Conservation (phyloP, 2,797 vertebrate genomes). For the Triplophysa bombifrons region DNA sequence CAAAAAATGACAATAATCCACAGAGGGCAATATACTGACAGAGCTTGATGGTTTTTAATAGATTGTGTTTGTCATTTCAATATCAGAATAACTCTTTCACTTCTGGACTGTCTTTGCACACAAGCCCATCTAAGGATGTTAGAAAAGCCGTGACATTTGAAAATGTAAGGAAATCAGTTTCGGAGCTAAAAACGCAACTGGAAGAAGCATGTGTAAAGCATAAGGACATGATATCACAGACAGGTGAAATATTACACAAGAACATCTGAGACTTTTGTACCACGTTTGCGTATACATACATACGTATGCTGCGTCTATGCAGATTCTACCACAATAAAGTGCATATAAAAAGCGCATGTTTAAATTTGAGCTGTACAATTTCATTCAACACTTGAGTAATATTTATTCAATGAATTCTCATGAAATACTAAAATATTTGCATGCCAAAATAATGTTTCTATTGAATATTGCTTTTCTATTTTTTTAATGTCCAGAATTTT, state of each 20-base stretch:
- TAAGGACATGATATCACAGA: background rate
- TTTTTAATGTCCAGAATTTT: background rate
- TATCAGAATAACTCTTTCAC: background rate
- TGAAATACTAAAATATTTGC: no score
- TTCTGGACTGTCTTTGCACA: background rate
- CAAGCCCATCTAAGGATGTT: background rate
- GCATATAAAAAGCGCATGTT: no score
- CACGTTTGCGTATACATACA: no score
- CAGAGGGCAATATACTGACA: no score
- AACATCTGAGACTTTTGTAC: background rate
- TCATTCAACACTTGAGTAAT: no score
- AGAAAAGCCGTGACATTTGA: background rate
- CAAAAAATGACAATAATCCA: background rate
- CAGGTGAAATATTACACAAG: background rate
- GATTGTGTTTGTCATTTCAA: background rate
- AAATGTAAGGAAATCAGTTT: background rate
- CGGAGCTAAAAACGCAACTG: background rate
- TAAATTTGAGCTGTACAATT: no score
- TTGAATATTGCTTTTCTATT: background rate
- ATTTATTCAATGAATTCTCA: no score
- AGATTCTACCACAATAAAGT: no score
- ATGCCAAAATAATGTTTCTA: no score
- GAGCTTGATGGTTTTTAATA: no score
- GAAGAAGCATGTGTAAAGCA: background rate
- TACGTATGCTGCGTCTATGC: no score